Evolutionary conservation across 2,888 invertebrate species (phyloP).

Genomic region (Cryptophagus acutangulus): DNA sequence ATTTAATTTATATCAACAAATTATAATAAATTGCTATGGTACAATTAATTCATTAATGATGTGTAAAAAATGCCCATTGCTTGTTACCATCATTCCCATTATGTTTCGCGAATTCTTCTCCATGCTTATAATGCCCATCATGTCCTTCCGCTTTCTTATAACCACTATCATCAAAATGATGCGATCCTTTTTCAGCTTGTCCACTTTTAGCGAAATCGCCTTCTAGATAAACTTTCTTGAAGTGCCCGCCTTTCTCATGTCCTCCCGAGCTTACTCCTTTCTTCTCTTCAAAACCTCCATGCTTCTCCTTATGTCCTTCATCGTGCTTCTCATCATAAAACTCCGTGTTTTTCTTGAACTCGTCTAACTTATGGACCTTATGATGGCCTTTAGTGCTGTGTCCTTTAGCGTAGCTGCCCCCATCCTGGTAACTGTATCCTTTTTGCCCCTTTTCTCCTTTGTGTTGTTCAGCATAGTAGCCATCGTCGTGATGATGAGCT

Average conservation of each 20-base stretch:
- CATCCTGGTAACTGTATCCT: constrained; percentile 54
- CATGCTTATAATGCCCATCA: constrained; percentile 33
- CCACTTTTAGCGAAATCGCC: constrained; percentile 64
- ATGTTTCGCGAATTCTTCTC: constrained; percentile 57
- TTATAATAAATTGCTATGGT: constrained; percentile 4
- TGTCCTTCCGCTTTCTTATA: constrained; percentile 62
- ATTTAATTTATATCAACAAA: not conserved
- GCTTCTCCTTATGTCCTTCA: constrained; percentile 69
- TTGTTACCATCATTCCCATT: constrained; percentile 67
- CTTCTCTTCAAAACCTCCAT: constrained; percentile 61
- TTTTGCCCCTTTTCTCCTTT: constrained; percentile 61
- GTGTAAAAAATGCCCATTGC: constrained; percentile 20
- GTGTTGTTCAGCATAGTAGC: constrained; percentile 60
- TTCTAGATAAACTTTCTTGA: constrained; percentile 19
- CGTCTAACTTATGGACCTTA: constrained; percentile 73
- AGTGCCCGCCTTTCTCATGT: constrained; percentile 16
- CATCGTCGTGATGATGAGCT: constrained; percentile 60
- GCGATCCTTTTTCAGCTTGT: constrained; percentile 67
- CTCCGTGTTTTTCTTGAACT: constrained; percentile 74
- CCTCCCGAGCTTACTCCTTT: constrained; percentile 20
- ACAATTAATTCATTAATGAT: too few relatives aligned
- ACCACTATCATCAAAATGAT: constrained; percentile 67
- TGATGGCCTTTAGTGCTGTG: constrained; percentile 78
- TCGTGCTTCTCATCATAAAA: constrained; percentile 77
- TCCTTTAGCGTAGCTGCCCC: constrained; percentile 72